Base-by-base conservation (phyloP, 2,888 invertebrate genomes). In the Agonopterix subpropinquella region DNA sequence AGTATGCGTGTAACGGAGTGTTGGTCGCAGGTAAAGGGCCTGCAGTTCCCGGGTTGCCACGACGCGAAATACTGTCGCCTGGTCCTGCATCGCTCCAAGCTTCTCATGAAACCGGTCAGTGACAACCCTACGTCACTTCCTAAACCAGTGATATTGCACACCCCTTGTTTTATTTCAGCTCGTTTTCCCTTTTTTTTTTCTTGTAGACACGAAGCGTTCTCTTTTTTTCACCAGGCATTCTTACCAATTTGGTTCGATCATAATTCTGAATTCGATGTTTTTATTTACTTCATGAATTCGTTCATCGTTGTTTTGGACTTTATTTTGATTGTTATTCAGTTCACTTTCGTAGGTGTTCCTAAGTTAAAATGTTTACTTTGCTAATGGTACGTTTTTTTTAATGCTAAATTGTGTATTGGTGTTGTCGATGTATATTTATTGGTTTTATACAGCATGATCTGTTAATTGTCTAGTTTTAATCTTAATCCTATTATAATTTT, bases 51-150 rank as follows among this genome's bases (percentile, higher is more conserved):
- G 87, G 97, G 97, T 90, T 95, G 96, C 91, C 95, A 96, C 90
- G 96, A 96, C 92, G 94, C 96, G 85, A 93, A 93, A 90, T 96
- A 96, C 92, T 96, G 96, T 92, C 96, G 96, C 86, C 95, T 96
- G 92, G 95, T 98, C 89, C 92, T 97, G 90, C 97, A 98, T 89
- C 94, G 98, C 90, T 98, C 98, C 90, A 95, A 96, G 89, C 95
- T 96, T 91, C 95, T 97, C 89, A 93, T 98, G 90, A 94, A 93
- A 91, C 96, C 96, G 97, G 98, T 98, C 95, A 95, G 94, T 92
- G 87, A 68, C 73, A 70, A 64, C 69, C 72, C 71, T 67, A 64
- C 58, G 62, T 67, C 75, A 73, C 72, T 59, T 61, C 67, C 64
- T 59, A 58, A 65, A 64, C 61, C 62, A 70, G 64, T 63, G 67